phyloP scores from a whole-genome alignment of 2,113 vertebrate genomes.

The Ciconia maguari region DNA sequence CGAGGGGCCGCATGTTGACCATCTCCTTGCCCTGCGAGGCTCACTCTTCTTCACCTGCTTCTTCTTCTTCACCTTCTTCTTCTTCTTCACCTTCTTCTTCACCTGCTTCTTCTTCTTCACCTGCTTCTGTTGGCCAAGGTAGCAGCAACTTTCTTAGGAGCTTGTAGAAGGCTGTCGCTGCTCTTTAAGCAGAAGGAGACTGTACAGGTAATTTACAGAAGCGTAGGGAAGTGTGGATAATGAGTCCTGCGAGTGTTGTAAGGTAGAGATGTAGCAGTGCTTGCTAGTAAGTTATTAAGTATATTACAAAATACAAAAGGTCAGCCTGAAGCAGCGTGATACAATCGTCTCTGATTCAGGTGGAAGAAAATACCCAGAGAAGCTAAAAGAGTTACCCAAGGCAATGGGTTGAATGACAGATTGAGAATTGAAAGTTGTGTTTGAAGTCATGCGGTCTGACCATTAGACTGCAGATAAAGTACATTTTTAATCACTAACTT shows the following conservation, averaged over 20 bases:
- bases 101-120: background rate
- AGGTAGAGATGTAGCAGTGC: background rate
- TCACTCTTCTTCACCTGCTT: background rate
- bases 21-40: background rate
- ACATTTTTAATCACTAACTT: background rate
- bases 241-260: background rate
- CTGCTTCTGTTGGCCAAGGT: background rate
- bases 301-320: background rate
- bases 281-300: background rate
- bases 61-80: background rate
- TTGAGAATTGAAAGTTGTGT: background rate
- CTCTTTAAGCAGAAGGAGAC: background rate
- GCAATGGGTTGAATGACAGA: background rate
- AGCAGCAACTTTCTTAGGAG: background rate
- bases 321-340: background rate
- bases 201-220: background rate
- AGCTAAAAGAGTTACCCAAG: background rate
- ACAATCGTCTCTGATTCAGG: background rate
- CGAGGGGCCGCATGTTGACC: background rate
- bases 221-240: background rate
- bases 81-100: background rate
- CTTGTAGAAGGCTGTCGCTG: background rate
- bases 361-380: background rate
- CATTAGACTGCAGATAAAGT: background rate
- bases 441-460: background rate